Evolutionary conservation across 2,113 vertebrate species (phyloP).

Genomic region (Dascyllus trimaculatus): DNA sequence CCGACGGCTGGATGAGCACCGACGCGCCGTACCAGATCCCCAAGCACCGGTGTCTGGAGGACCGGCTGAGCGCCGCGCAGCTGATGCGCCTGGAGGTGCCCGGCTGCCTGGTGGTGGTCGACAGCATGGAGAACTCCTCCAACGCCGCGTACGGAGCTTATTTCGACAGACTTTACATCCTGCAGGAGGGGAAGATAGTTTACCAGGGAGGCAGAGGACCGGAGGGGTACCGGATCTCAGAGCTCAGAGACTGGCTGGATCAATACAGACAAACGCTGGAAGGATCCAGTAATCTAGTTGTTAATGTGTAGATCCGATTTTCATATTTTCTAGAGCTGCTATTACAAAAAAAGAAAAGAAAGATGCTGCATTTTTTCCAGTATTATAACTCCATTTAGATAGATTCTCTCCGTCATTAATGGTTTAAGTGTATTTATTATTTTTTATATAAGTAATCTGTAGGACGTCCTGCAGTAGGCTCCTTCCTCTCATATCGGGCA

Average conservation of each 20-base stretch:
- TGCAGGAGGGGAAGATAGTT: constrained; percentile 91
- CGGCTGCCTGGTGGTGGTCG: constrained; percentile 90
- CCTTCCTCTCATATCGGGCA: constrained; percentile 36
- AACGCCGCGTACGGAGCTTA: constrained; percentile 96
- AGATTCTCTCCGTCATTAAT: constrained; percentile 10
- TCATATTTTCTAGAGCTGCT: constrained; percentile 56
- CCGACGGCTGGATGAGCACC: constrained; percentile 96
- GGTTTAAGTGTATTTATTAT: constrained; percentile 55
- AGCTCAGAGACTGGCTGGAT: constrained; percentile 93
- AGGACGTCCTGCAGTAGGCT: constrained; percentile 11
- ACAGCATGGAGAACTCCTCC: constrained; percentile 96
- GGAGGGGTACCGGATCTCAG: constrained; percentile 95
- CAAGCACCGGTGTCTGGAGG: constrained; percentile 93
- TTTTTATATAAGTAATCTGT: constrained; percentile 45
- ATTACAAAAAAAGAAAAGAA: constrained; percentile 27
- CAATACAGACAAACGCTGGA: constrained; percentile 85
- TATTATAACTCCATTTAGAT: constrained; percentile 52
- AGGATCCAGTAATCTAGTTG: constrained; percentile 74
- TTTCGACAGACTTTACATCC: constrained; percentile 95
- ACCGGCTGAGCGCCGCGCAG: constrained; percentile 91
- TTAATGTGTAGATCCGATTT: constrained; percentile 83
- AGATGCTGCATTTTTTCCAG: constrained; percentile 56
- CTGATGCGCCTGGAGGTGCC: constrained; percentile 92
- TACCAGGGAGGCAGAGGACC: constrained; percentile 97
- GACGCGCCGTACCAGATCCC: constrained; percentile 96